These are phyloP conservation scores for Cetonia aurata DNA, from an alignment of 2,888 invertebrate genomes.

Conservation along the genomic window DNA sequence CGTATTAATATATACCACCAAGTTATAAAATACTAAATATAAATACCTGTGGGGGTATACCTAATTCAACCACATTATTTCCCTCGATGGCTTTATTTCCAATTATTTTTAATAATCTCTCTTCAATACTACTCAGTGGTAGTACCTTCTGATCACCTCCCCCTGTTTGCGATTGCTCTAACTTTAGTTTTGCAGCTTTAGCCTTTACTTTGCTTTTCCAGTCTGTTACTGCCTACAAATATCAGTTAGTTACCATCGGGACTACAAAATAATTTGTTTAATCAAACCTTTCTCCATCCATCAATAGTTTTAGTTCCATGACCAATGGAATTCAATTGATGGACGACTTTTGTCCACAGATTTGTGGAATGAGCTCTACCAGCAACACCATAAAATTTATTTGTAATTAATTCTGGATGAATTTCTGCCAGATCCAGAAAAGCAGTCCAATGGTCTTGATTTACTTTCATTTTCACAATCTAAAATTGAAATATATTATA, in stretches of 20 bases:
- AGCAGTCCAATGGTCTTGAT: slow-evolving; percentile 6
- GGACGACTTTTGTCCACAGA: not conserved
- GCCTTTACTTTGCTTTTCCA: slow-evolving; percentile 25
- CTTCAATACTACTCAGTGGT: slow-evolving; percentile 1
- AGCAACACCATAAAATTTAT: not conserved
- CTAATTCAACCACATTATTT: slow-evolving; percentile 23
- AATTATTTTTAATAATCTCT: slow-evolving; percentile 2
- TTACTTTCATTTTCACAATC: slow-evolving; percentile 8
- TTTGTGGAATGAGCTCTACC: not conserved
- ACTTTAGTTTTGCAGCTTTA: slow-evolving; percentile 13
- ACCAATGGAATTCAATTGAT: not conserved
- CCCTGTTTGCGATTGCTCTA: slow-evolving; percentile 2
- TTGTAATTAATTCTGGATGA: slow-evolving; percentile 5
- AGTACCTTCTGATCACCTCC: slow-evolving; percentile 4
- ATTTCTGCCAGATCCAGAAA: not conserved
- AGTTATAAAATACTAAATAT: no score
- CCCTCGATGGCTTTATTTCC: slow-evolving; percentile 8
- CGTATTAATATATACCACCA: no score
- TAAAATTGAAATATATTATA: no score
- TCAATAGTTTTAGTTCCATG: slow-evolving; percentile 16
- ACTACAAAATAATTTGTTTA: slow-evolving; percentile 2
- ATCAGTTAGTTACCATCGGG: not conserved
- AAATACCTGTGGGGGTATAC: no score
- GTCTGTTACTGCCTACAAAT: slow-evolving; percentile 16
- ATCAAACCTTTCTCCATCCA: slow-evolving; percentile 24